These are phyloP conservation scores for Aethes cnicana DNA, from an alignment of 2,888 invertebrate genomes.

Conservation along the genomic window DNA sequence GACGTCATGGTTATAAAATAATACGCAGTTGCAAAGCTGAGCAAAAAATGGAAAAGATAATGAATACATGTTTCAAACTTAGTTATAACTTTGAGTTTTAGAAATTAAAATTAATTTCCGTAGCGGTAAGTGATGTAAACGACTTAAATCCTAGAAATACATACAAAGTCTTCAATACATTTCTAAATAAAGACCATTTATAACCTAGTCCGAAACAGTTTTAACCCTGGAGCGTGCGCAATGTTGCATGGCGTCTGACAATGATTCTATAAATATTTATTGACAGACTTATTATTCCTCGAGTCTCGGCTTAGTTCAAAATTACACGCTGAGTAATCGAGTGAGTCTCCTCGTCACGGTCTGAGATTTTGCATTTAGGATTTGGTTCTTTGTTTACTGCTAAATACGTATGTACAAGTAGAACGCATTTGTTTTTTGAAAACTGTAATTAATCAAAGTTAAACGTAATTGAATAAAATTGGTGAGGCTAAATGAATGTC, in stretches of 20 bases:
- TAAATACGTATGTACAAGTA: conserved; percentile 1
- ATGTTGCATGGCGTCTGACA: conserved; percentile 65
- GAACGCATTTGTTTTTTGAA: too few relatives aligned
- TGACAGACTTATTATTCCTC: conserved; percentile 72
- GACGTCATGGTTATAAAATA: too few relatives aligned
- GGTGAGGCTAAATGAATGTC: conserved; percentile 25
- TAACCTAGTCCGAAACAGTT: conserved; percentile 58
- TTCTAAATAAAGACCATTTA: too few relatives aligned
- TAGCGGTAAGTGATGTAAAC: too few relatives aligned
- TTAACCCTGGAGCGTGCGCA: conserved; percentile 68
- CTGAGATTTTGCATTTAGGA: conserved; percentile 64
- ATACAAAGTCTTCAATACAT: too few relatives aligned
- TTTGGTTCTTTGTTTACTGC: conserved; percentile 53
- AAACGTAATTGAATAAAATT: too few relatives aligned
- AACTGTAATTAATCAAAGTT: too few relatives aligned
- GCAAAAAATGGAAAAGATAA: too few relatives aligned
- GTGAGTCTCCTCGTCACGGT: conserved; percentile 67
- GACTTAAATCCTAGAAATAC: conserved; percentile 7
- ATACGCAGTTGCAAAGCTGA: too few relatives aligned
- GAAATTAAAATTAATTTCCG: too few relatives aligned
- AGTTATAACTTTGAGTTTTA: too few relatives aligned
- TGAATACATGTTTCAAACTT: too few relatives aligned
- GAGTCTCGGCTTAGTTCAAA: conserved; percentile 59
- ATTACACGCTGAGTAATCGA: conserved; percentile 75
- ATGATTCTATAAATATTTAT: conserved; percentile 71